These are phyloP conservation scores for Phytoseiulus persimilis DNA, from an alignment of 2,888 invertebrate species.

Conservation along the genomic window DNA sequence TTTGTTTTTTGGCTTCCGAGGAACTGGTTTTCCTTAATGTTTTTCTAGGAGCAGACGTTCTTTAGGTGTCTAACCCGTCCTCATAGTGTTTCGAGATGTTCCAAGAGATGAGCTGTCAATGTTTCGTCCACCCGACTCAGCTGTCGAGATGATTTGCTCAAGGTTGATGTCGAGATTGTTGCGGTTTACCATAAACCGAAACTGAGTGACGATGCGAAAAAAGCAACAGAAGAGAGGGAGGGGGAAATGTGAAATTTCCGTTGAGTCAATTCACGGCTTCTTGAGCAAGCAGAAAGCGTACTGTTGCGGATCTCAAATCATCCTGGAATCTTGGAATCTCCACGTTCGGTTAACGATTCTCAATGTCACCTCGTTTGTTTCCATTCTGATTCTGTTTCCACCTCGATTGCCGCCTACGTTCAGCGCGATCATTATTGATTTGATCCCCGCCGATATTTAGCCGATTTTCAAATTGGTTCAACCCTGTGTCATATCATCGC, in stretches of 20 bases:
- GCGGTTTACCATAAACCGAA: neutral
- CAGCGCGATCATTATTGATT: neutral
- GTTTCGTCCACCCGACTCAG: too few species aligned
- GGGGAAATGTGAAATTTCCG: too few species aligned
- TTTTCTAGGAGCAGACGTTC: neutral
- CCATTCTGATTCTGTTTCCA: neutral
- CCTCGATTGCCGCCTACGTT: neutral
- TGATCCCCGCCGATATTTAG: neutral
- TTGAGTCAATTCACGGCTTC: too few species aligned
- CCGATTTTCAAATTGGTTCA: too few species aligned
- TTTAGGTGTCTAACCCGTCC: neutral
- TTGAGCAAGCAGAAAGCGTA: neutral
- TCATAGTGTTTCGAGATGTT: too few species aligned
- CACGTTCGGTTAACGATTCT: slow-evolving; percentile 15
- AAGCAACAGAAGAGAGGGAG: too few species aligned
- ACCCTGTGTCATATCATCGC: neutral
- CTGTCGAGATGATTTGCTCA: too few species aligned
- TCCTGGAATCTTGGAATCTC: slow-evolving; percentile 34
- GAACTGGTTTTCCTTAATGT: neutral
- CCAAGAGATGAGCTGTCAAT: too few species aligned
- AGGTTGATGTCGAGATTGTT: neutral
- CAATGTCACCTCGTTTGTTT: neutral
- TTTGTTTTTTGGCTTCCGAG: neutral
- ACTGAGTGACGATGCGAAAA: too few species aligned
- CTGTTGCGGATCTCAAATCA: slow-evolving; percentile 24